Percentiles rank a stretch among this genome's conserved stretches.
Evolutionary conservation across 2,888 invertebrate species (phyloP).

Genomic region (Fragum sueziense): DNA sequence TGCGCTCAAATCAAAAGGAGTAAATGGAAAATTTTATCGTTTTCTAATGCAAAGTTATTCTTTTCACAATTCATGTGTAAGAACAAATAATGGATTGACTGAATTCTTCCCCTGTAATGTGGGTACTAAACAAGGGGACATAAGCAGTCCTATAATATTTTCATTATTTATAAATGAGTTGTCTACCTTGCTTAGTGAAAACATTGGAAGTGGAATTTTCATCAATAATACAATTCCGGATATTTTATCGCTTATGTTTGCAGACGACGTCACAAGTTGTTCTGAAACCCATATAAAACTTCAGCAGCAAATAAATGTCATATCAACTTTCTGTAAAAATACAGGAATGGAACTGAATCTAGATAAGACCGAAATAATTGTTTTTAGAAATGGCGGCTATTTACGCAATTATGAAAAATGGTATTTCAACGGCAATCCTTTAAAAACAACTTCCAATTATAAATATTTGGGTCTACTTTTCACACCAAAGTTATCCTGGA

Average conservation of each 20-base stretch:
- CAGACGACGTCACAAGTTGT: conserved; percentile 26
- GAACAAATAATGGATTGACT: background rate
- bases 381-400: conserved; percentile 5
- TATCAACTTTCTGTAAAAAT: conserved; percentile 19
- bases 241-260: conserved; percentile 21
- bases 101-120: background rate
- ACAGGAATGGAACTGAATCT: conserved; percentile 1
- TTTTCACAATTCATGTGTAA: background rate
- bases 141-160: conserved; percentile 5
- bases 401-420: background rate
- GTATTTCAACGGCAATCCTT: background rate
- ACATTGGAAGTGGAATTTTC: conserved; percentile 8
- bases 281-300: conserved; percentile 22
- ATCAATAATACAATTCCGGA: background rate
- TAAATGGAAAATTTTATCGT: background rate
- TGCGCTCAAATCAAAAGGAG: background rate
- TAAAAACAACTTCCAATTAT: conserved; percentile 8
- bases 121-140: background rate
- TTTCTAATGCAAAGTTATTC: conserved; percentile 2
- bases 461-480: conserved; percentile 8
- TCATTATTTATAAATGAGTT: background rate
- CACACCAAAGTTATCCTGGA: background rate
- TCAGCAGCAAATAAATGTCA: conserved; percentile 24
- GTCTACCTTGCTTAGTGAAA: background rate
- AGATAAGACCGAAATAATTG: conserved; percentile 3